A percentile compares a stretch with the other conserved stretches of the same genome.
These are phyloP conservation scores for Sternotherus odoratus DNA, from an alignment of 2,797 vertebrate species.

Conservation along the genomic window DNA sequence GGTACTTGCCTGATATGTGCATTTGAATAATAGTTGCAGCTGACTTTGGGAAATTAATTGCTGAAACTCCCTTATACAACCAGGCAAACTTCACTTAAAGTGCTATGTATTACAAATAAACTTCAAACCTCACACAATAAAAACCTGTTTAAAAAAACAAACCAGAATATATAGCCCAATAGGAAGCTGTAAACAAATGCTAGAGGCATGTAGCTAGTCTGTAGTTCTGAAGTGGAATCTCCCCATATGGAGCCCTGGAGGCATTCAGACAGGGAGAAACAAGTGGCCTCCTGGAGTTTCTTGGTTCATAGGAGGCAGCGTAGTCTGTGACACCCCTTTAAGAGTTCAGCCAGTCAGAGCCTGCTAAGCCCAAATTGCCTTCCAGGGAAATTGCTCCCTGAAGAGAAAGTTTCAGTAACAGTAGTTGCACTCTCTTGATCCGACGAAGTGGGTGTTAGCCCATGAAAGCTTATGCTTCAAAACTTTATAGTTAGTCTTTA, in stretches of 20 bases:
- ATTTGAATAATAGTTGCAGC: not conserved
- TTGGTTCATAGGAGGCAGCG: not conserved
- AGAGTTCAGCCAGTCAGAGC: fast-evolving
- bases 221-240: not conserved
- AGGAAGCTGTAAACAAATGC: not conserved
- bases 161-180: not conserved
- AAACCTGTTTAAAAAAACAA: not conserved
- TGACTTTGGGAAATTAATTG: not conserved
- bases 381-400: not conserved
- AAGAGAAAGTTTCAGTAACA: not conserved
- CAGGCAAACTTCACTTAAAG: not conserved
- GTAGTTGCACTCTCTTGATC: fast-evolving
- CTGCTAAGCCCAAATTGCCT: not conserved
- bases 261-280: not conserved
- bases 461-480: no score
- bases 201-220: not conserved
- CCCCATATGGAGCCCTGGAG: not conserved
- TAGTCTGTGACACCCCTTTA: not conserved
- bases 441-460: no score
- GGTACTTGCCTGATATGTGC: not conserved
- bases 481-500: no score
- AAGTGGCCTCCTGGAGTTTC: not conserved
- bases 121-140: not conserved
- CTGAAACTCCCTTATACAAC: not conserved
- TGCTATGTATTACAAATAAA: not conserved